Base-by-base conservation (phyloP, 2,888 invertebrate species). In the Heliconius charithonia region DNA sequence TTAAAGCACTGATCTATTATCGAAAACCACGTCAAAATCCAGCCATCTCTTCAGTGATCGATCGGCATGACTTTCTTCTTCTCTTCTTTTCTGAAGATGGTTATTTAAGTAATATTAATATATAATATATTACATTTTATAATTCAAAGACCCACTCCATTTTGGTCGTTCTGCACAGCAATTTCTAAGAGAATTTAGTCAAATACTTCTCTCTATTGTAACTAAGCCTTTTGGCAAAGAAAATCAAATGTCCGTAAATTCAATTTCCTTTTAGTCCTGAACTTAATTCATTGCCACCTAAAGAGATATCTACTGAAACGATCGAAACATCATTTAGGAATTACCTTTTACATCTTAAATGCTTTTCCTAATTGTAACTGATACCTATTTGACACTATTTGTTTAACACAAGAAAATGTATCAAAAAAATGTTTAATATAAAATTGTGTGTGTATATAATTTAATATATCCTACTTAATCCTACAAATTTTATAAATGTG, bases 151-250 rank as follows among this genome's bases (percentile, higher is more conserved):
- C 13, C 25, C 10, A 25, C 13, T 62, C 25, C 10, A 25, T 3
- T 22, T 66, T 22, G 0, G 67, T 41, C 67, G n/a, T 37, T n/a
- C 22, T n/a, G 12, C 4, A 41, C 25, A 13, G 41, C 7, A 67
- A 67, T n/a, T 67, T 67, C 12, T n/a, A 67, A 67, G 62, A 62
- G 25, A 62, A 25, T 62, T 25, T 41, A 22, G 25, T 2, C 7
- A 62, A 62, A 67, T 37, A 37, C 67, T 4, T 22, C 7, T 10
- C n/a, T 67, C n/a, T 67, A 37, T 67, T 67, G 25, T 25, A 67
- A 41, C n/a, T 67, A 67, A 37, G 37, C 67, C n/a, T 41, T 67
- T 67, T 41, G 41, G 13, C 41, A 67, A 65, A n/a, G 6, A 67
- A 41, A 7, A 16, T 67, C n/a, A 41, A 67, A 41, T 25, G n/a